Percentiles rank a stretch among this genome's conserved stretches.
These are phyloP conservation scores for Scaptomyza caliginosa DNA, from an alignment of 2,888 invertebrate species.

Conservation along the genomic window DNA sequence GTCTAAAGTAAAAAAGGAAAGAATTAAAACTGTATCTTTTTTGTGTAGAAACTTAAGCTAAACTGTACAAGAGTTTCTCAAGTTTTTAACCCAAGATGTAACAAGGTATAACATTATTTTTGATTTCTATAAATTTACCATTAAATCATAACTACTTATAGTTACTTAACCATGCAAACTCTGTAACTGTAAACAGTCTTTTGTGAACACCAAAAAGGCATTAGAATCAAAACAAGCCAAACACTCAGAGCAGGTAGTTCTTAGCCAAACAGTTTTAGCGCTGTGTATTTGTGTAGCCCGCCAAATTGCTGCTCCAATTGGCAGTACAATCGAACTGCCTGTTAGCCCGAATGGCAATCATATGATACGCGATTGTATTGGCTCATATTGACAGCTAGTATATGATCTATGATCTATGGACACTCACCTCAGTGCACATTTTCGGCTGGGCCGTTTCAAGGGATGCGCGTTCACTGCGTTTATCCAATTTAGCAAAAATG, in stretches of 20 bases:
- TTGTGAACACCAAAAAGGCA: not conserved
- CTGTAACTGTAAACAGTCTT: not conserved
- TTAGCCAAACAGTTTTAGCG: not conserved
- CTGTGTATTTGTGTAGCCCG: conserved; percentile 35
- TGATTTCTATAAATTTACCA: not conserved
- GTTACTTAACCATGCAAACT: no score
- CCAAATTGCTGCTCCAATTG: conserved; percentile 52
- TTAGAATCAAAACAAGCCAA: not conserved
- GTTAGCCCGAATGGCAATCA: conserved; percentile 1
- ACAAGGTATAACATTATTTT: no score
- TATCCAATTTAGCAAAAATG: conserved; percentile 64
- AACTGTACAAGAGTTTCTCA: no score
- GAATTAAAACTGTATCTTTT: no score
- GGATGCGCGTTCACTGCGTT: conserved; percentile 53
- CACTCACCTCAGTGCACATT: conserved; percentile 75
- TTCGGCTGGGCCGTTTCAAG: conserved; percentile 69
- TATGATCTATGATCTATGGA: conserved; percentile 14
- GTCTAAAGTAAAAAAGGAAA: no score
- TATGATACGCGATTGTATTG: not conserved
- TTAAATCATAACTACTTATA: no score
- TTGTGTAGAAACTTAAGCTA: no score
- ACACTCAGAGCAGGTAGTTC: conserved; percentile 29
- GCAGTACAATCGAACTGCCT: conserved; percentile 3
- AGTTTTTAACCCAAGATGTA: no score
- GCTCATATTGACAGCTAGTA: not conserved